Conservation (phyloP, 2,797 vertebrate genomes). For the Labroides dimidiatus region DNA sequence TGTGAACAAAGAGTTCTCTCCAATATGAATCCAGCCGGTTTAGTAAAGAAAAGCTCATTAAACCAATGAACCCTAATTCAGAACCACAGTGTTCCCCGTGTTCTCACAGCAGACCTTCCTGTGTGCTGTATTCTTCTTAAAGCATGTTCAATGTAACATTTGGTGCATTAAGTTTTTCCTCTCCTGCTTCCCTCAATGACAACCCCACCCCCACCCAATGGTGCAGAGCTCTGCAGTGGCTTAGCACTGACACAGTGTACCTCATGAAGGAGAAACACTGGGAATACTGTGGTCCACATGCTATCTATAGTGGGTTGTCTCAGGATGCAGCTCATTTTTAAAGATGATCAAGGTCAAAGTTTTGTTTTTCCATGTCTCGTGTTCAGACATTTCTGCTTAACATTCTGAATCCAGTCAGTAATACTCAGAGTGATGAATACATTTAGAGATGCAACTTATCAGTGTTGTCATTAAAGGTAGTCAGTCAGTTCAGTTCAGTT, state of each 20-base stretch:
- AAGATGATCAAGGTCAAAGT: conserved; percentile 1
- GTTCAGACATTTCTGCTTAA: no score
- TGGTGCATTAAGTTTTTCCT: conserved; percentile 34
- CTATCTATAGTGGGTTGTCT: conserved; percentile 6
- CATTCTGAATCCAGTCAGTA: no score
- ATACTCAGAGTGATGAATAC: no score
- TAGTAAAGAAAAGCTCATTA: no score
- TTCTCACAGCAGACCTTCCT: background rate
- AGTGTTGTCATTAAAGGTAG: no score
- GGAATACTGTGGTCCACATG: conserved; percentile 23
- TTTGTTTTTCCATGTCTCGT: background rate
- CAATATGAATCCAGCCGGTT: background rate
- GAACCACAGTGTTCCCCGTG: background rate
- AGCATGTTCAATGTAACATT: conserved; percentile 9
- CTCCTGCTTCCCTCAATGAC: conserved; percentile 29
- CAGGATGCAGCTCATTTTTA: background rate
- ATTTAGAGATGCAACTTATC: no score
- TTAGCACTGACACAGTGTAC: conserved; percentile 46
- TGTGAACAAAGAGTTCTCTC: background rate
- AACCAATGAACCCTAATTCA: background rate
- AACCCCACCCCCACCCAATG: conserved; percentile 44
- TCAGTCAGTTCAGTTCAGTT: no score
- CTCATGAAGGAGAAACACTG: conserved; percentile 21
- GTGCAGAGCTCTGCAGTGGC: conserved; percentile 73
- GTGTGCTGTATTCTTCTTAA: background rate